phyloP scores from a whole-genome alignment of 37 sponge, comb jelly and placozoan genomes.

The Petrosia ficiformis region DNA sequence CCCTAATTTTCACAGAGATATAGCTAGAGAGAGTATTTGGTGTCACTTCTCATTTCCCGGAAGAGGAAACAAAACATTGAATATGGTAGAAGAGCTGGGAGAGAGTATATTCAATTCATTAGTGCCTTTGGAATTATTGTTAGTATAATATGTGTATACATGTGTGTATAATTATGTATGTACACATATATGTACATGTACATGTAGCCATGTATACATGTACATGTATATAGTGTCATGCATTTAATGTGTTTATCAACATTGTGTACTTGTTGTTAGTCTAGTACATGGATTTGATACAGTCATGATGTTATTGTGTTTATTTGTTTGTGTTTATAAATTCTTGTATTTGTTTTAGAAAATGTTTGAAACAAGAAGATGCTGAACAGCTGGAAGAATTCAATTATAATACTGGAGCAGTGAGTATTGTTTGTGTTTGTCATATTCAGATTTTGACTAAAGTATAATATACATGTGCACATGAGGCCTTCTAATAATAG shows the following conservation, averaged over 20 bases:
- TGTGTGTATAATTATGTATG: neutral
- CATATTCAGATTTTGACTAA: too few species aligned
- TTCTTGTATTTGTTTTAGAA: neutral
- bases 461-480: too few species aligned
- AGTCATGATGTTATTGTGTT: too few species aligned
- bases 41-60: neutral
- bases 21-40: neutral
- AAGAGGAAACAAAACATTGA: neutral
- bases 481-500: too few species aligned
- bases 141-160: constrained; percentile 9
- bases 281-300: too few species aligned
- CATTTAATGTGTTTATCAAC: too few species aligned
- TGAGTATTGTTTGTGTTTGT: too few species aligned
- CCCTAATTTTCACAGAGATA: neutral
- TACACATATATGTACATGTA: neutral
- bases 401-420: neutral
- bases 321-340: neutral
- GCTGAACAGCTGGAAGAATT: neutral
- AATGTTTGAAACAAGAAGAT: neutral
- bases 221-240: too few species aligned
- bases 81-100: constrained; percentile 45
- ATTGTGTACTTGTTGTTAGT: too few species aligned
- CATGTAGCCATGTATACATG: too few species aligned
- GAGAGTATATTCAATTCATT: constrained; percentile 69
- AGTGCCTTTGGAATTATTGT: constrained; percentile 67